A percentile compares a stretch with the other conserved stretches of the same genome.
Conservation (phyloP, 2,113 vertebrate species). For the Cryptoleucopteryx plumbea region DNA sequence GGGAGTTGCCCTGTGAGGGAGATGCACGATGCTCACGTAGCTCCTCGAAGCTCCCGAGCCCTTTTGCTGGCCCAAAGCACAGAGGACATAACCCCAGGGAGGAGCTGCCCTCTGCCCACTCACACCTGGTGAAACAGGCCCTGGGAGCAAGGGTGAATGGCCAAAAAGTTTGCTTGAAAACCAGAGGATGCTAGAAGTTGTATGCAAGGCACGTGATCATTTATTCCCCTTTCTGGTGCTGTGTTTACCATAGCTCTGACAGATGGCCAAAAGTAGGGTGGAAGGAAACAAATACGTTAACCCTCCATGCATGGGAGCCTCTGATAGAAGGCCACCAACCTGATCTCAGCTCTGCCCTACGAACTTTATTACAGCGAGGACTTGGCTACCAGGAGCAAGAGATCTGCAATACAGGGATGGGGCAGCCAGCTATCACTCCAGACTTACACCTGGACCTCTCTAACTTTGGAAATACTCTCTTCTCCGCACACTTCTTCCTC, state of each 20-base stretch:
- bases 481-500: background rate
- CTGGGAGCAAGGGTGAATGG: background rate
- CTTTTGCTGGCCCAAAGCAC: background rate
- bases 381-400: background rate
- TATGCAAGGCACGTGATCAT: background rate
- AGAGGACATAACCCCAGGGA: background rate
- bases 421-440: background rate
- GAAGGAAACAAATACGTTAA: background rate
- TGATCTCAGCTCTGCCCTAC: background rate
- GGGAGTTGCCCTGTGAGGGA: background rate
- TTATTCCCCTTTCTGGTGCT: background rate
- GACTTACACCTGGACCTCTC: background rate
- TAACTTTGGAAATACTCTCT: background rate
- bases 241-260: background rate
- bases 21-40: background rate
- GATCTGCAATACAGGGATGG: background rate
- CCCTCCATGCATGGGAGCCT: background rate
- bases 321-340: background rate
- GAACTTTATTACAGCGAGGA: background rate
- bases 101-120: background rate
- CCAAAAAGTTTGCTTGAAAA: background rate
- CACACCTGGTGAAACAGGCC: background rate
- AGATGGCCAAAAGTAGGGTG: background rate
- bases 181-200: background rate
- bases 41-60: rapidly evolving